Evolutionary conservation across 2,113 vertebrate genomes (phyloP), one percentile per base, ranked within the genome.

Genomic region (Pseudopodoces humilis): DNA sequence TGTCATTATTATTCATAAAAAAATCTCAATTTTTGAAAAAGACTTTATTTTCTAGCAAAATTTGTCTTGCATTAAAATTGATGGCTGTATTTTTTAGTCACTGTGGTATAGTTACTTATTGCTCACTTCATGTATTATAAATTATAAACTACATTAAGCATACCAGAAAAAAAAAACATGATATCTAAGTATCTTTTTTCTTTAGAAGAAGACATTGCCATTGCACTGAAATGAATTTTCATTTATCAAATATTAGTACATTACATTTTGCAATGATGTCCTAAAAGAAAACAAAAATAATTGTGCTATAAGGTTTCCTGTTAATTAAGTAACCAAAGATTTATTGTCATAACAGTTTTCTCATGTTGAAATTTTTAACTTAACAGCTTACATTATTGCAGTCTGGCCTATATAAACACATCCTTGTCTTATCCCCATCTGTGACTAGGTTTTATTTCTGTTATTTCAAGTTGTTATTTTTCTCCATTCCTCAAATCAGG

Each of bases 281-380:
- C 27, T 83, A 59, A 31, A 83, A 65, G 33, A 72, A 84, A 85
- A 67, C 8, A 69, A 84, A 83, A 91, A 72, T 59, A 87, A 70
- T 39, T 59, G 56, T 65, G 13, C 39, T 77, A 23, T 53, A 70
- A 56, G 8, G 1, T 79, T 82, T 93, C 30, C 23, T 92, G 37
- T 85, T 93, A 93, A 96, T 92, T 95, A 86, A 72, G 58, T 91
- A 95, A 95, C 88, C 25, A 86, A 92, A 91, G 16, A 41, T 88
- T 95, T 96, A 94, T 82, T 95, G 50, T 76, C 78, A 88, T 67
- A 94, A 91, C 90, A 95, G 60, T 87, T 94, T 96, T 86, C 46
- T 82, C 75, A 69, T 84, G 70, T 80, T 95, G 84, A 85, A 94
- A 46, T 83, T 88, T 91, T 88, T 62, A 77, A 65, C 37, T 88